Evolutionary conservation across 1,140 invertebrate genomes (phyloP).

Genomic region (Aphelinus certus): DNA sequence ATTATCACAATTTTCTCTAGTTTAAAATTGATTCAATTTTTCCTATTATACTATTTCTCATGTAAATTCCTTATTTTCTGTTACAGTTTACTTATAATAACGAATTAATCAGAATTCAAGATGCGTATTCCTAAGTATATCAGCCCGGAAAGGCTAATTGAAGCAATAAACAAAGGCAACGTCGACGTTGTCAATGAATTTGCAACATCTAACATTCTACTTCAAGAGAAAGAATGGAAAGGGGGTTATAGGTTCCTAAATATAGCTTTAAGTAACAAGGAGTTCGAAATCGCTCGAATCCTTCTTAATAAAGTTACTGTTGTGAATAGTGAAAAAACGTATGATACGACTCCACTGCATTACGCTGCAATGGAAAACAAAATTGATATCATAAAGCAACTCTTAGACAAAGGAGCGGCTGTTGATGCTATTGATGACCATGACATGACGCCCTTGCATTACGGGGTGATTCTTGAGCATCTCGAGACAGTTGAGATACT

Average conservation of each 20-base stretch:
- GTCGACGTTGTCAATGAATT: no score
- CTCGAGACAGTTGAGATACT: not conserved
- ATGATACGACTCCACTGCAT: not conserved
- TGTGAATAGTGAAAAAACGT: not conserved
- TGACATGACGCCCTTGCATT: conserved; percentile 3
- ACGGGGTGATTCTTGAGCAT: not conserved
- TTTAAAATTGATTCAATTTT: no score
- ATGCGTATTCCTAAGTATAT: no score
- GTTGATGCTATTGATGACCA: not conserved
- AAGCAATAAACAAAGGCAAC: no score
- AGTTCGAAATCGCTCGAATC: not conserved
- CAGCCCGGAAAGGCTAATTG: no score
- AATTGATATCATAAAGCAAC: not conserved
- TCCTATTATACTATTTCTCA: no score
- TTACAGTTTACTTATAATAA: no score
- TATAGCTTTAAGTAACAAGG: not conserved
- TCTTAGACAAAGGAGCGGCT: not conserved
- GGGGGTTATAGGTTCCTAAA: not conserved
- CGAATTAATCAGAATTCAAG: no score
- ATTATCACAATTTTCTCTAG: no score
- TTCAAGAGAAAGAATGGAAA: not conserved
- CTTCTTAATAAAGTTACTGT: not conserved
- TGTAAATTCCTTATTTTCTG: no score
- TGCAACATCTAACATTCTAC: no score
- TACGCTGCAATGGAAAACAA: not conserved